Percentiles rank a stretch among this genome's conserved stretches.
These are phyloP conservation scores for Alces alces DNA, from an alignment of 2,113 vertebrate genomes.

Conservation along the genomic window DNA sequence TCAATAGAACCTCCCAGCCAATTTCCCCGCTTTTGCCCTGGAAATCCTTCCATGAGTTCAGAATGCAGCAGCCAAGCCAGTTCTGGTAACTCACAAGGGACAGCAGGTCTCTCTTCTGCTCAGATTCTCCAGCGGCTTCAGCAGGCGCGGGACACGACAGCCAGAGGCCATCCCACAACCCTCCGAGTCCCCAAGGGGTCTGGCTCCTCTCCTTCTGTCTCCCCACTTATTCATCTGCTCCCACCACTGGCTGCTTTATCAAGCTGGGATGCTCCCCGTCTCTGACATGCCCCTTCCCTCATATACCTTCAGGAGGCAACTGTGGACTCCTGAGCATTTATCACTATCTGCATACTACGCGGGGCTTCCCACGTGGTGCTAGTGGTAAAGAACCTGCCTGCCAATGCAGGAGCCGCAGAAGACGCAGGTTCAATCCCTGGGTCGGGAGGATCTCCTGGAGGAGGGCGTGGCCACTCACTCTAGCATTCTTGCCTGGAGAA, in stretches of 20 bases:
- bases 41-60: background rate
- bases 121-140: background rate
- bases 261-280: background rate
- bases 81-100: background rate
- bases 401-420: background rate
- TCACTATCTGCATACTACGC: rapidly evolving
- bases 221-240: background rate
- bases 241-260: no score
- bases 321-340: background rate
- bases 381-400: background rate
- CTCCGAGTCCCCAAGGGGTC: background rate
- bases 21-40: background rate
- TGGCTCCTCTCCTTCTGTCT: background rate
- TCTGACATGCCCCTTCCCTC: background rate
- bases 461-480: background rate
- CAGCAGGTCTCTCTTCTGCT: background rate
- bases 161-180: background rate
- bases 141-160: background rate
- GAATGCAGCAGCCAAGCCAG: background rate
- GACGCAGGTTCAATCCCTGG: background rate
- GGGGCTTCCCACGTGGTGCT: background rate
- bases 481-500: background rate
- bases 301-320: background rate
- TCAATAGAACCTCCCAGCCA: background rate
- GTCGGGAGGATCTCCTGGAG: background rate